Base-by-base conservation (phyloP, 2,888 invertebrate genomes). In the Trachelus troglodyta region DNA sequence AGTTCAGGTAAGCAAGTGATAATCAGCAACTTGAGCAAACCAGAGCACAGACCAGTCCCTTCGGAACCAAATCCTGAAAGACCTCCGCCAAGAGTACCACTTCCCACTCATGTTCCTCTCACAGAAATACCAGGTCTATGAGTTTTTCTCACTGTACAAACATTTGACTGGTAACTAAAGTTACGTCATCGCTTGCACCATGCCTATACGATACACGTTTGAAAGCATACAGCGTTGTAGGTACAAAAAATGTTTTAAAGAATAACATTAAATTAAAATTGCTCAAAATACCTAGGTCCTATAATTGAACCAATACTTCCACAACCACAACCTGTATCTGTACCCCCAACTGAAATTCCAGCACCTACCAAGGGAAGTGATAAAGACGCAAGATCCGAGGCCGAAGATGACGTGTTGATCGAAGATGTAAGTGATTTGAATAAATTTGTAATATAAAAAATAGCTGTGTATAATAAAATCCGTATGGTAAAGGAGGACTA, bases 371-470 rank as follows among this genome's bases (percentile, higher is more conserved):
- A 56, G 56, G 23, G 34, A 80, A 81, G 79, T 82, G 73, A 79
- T 78, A 76, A 78, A 73, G n/a, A 68, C 74, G 34, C 69, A 68
- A 37, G 74, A 77, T 56, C 40, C 78, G 30, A 35, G 40, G 35
- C 56, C 73, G 6, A 91, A 1, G 93, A 93, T 12, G 83, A 86
- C 76, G 92, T 93, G 0, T 79, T 93, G 79, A 93, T 93, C 83
- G 92, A 93, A 83, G 92, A 92, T 80, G 83, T 83, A 69, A 78
- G 71, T 34, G 12, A 3, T 69, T 3, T 69, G 11, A n/a, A 69
- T n/a, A 69, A 69, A 30, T 12, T 33, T 34, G 3, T 1, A 34
- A 71, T 12, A 71, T 33, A 71, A 30, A 11, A 34, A 33, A 71
- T 12, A 23, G 23, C 23, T 56, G 1, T 56, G 23, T 9, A 23